Conservation (phyloP, 2,888 invertebrate genomes). For the Galerucella pusilla region DNA sequence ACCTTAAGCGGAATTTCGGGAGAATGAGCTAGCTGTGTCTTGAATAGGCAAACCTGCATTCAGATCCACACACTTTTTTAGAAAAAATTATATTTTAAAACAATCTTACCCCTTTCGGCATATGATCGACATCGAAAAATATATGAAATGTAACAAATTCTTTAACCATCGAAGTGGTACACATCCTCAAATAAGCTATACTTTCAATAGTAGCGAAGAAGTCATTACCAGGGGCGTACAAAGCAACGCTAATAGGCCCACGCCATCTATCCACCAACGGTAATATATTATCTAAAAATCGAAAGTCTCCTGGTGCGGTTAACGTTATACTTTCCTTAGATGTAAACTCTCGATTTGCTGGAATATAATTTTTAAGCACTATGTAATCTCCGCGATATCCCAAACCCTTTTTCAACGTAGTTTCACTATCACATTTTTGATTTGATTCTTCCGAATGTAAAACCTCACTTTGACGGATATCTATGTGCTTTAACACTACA, state of each 20-base stretch:
- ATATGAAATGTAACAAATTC: slow-evolving; percentile 86
- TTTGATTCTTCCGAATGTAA: neutral
- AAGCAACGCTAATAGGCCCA: slow-evolving; percentile 84
- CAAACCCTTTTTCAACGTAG: slow-evolving; percentile 28
- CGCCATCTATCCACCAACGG: slow-evolving; percentile 85
- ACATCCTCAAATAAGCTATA: slow-evolving; percentile 81
- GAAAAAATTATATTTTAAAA: too few relatives aligned
- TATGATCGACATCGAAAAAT: slow-evolving; percentile 83
- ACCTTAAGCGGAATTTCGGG: too few relatives aligned
- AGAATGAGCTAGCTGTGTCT: too few relatives aligned
- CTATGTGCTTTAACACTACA: neutral
- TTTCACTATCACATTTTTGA: slow-evolving; percentile 32
- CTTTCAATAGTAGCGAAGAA: slow-evolving; percentile 78
- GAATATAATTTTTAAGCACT: slow-evolving; percentile 85
- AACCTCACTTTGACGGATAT: neutral
- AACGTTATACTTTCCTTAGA: slow-evolving; percentile 51
- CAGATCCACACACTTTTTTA: too few relatives aligned
- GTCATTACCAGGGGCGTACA: slow-evolving; percentile 88
- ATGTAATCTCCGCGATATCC: slow-evolving; percentile 68
- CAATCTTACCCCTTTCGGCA: slow-evolving; percentile 68
- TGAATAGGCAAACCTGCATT: too few relatives aligned
- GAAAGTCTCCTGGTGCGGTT: slow-evolving; percentile 58
- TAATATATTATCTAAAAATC: slow-evolving; percentile 86
- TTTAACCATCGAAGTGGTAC: slow-evolving; percentile 74
- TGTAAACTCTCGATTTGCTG: slow-evolving; percentile 59